These are phyloP conservation scores for Chelonus formosanus DNA, from an alignment of 2,888 invertebrate genomes.

Conservation along the genomic window DNA sequence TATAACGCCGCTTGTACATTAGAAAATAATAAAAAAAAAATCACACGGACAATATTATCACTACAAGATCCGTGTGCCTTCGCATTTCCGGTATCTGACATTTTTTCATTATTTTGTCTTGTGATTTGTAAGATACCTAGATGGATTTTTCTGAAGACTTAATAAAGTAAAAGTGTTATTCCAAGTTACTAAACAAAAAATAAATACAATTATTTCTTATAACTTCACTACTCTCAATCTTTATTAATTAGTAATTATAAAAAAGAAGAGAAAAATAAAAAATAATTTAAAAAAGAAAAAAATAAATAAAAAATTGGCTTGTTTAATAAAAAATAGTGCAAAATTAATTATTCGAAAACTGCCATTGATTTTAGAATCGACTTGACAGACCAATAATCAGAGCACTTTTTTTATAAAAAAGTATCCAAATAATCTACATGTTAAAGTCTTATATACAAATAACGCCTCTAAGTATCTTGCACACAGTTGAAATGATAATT, in stretches of 20 bases:
- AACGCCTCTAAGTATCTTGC: slow-evolving; percentile 53
- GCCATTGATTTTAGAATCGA: slow-evolving; percentile 33
- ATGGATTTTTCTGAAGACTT: slow-evolving; percentile 1
- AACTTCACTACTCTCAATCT: neutral
- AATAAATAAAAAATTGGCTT: no score
- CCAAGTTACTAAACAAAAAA: no score
- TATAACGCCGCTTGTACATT: slow-evolving; percentile 28
- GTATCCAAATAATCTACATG: slow-evolving; percentile 18
- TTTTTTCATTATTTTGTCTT: slow-evolving; percentile 46
- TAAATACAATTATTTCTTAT: no score
- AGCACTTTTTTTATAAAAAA: slow-evolving; percentile 19
- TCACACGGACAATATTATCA: slow-evolving; percentile 4
- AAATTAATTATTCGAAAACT: slow-evolving; percentile 34
- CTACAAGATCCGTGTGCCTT: slow-evolving; percentile 46
- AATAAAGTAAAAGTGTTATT: no score
- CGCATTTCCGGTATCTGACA: slow-evolving; percentile 53
- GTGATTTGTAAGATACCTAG: slow-evolving; percentile 41
- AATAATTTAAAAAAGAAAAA: no score
- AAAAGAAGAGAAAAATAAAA: no score
- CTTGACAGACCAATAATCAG: slow-evolving; percentile 22
- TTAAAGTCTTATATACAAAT: slow-evolving; percentile 26
- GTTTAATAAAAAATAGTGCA: no score
- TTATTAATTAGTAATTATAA: slow-evolving; percentile 1
- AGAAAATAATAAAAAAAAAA: slow-evolving; percentile 21
- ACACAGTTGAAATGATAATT: slow-evolving; percentile 42